Evolutionary conservation across 2,797 vertebrate genomes (phyloP).

Genomic region (Semotilus atromaculatus): DNA sequence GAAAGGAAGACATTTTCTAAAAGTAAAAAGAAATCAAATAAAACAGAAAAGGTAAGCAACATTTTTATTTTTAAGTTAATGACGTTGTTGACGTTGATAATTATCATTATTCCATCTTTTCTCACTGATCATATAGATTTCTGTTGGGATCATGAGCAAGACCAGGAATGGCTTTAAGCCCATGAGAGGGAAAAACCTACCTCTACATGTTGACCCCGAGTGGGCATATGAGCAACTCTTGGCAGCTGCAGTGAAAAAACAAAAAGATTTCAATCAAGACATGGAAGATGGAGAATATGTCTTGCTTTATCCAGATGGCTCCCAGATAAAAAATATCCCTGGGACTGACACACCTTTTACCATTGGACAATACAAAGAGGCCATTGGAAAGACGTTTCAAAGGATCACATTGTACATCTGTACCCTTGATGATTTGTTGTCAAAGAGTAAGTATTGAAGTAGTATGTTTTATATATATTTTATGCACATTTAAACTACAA

Average conservation of each 20-base stretch:
- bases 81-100: neutral
- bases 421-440: no score
- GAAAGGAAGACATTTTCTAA: conserved; percentile 31
- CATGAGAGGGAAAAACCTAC: conserved; percentile 31
- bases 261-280: conserved; percentile 27
- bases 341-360: conserved; percentile 46
- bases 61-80: neutral
- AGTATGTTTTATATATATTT: no score
- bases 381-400: conserved; percentile 10
- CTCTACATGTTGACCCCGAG: conserved; percentile 19
- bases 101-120: neutral
- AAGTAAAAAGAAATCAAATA: conserved; percentile 34
- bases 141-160: conserved; percentile 38
- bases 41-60: conserved; percentile 1
- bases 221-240: conserved; percentile 41
- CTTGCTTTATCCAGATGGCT: conserved; percentile 46
- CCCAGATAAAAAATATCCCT: conserved; percentile 32
- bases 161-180: neutral
- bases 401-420: neutral
- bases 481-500: no score
- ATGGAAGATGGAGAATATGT: conserved; percentile 28
- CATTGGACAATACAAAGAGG: conserved; percentile 43
- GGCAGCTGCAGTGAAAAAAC: conserved; percentile 31
- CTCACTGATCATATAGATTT: conserved; percentile 18
- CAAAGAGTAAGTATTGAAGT: no score